phyloP scores from a whole-genome alignment of 1,140 invertebrate species.

The Drosophila orosa region DNA sequence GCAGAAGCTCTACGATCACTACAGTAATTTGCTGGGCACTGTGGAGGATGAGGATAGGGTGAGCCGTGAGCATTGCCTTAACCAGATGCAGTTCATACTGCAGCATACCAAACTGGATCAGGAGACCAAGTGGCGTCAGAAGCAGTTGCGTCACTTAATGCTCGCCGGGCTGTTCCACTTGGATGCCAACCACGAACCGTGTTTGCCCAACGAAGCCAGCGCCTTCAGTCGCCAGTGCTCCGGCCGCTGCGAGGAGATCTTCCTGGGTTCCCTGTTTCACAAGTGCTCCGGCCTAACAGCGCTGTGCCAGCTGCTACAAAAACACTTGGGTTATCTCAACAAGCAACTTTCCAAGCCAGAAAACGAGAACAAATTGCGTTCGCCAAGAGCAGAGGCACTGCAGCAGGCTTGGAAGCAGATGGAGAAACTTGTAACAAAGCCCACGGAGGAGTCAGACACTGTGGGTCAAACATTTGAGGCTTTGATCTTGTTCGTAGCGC shows the following conservation, averaged over 20 bases:
- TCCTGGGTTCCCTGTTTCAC: slow-evolving; percentile 33
- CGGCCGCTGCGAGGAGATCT: slow-evolving; percentile 49
- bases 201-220: slow-evolving; percentile 19
- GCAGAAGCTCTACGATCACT: slow-evolving; percentile 35
- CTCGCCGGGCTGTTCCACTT: slow-evolving; percentile 35
- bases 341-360: background rate
- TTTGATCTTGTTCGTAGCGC: slow-evolving; percentile 45
- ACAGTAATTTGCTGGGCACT: slow-evolving; percentile 4
- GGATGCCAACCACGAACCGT: slow-evolving; percentile 10
- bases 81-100: slow-evolving; percentile 51
- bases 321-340: background rate
- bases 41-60: slow-evolving; percentile 7
- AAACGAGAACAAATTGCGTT: slow-evolving; percentile 24
- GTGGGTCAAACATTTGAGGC: slow-evolving; percentile 45
- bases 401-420: slow-evolving; percentile 36
- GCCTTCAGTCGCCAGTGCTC: slow-evolving; percentile 44
- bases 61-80: slow-evolving; percentile 31
- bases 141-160: slow-evolving; percentile 23
- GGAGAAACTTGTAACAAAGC: slow-evolving; percentile 18
- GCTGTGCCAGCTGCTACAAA: slow-evolving; percentile 6
- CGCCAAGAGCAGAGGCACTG: background rate
- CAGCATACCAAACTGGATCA: slow-evolving; percentile 21
- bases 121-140: slow-evolving; percentile 15
- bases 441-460: background rate
- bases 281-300: slow-evolving; percentile 24